phyloP scores from a whole-genome alignment of 2,113 vertebrate genomes.

The Gymnobelideus leadbeateri region DNA sequence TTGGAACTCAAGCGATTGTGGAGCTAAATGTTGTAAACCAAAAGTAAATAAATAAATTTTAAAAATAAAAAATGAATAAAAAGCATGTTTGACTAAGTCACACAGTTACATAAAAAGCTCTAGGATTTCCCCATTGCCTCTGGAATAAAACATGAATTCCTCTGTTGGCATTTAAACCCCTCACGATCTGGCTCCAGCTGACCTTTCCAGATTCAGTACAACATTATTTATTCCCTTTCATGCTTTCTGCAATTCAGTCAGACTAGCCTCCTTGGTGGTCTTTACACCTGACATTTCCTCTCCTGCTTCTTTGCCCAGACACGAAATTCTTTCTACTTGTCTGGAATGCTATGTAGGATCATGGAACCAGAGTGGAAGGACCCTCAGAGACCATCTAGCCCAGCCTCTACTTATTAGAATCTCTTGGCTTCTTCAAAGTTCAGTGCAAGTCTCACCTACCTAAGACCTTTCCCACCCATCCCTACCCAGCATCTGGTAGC shows the following conservation, averaged over 20 bases:
- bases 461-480: not conserved
- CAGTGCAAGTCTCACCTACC: not conserved
- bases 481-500: not conserved
- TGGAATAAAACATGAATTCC: not conserved
- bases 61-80: no score
- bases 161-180: not conserved
- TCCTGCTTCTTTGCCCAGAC: not conserved
- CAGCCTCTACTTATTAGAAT: not conserved
- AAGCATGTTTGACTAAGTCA: not conserved
- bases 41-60: no score
- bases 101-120: not conserved
- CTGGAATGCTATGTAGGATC: not conserved
- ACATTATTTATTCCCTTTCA: no score
- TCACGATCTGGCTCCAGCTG: not conserved
- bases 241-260: no score
- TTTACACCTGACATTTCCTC: not conserved
- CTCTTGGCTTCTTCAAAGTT: not conserved
- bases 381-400: not conserved
- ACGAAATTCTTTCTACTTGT: not conserved
- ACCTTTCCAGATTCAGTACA: not conserved
- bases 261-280: not conserved
- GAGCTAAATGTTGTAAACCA: no score
- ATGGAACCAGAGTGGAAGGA: not conserved
- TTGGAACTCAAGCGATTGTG: no score
- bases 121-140: not conserved